These are phyloP conservation scores for Caenorhabditis sp. DNA, from an alignment of 2,888 invertebrate genomes.

Conservation along the genomic window DNA sequence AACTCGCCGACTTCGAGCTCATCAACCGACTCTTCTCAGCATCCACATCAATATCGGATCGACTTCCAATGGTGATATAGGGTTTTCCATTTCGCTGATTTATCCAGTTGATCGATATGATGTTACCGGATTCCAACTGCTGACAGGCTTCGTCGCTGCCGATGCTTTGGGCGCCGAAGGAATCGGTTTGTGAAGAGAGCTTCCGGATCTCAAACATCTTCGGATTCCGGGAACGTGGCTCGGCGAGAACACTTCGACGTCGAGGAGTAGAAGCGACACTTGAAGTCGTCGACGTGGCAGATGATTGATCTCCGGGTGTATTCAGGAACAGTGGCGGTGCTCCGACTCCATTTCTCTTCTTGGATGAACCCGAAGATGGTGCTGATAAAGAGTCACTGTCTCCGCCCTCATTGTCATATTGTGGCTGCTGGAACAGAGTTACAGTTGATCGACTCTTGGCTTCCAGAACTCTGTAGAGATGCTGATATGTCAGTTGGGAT, in stretches of 20 bases:
- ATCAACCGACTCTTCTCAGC: constrained; percentile 31
- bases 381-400: constrained; percentile 35
- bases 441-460: constrained; percentile 84
- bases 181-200: constrained; percentile 34
- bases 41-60: constrained; percentile 37
- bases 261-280: constrained; percentile 34
- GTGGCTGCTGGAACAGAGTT: constrained; percentile 84
- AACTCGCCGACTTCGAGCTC: constrained; percentile 15
- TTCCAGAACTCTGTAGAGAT: constrained; percentile 84
- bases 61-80: constrained; percentile 84
- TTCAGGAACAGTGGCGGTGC: constrained; percentile 61
- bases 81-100: constrained; percentile 84
- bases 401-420: constrained; percentile 25
- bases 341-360: constrained; percentile 63
- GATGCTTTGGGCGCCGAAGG: constrained; percentile 44
- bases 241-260: constrained; percentile 61
- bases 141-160: constrained; percentile 45
- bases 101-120: constrained; percentile 85
- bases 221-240: constrained; percentile 52
- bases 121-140: constrained; percentile 71
- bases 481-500: constrained; percentile 84
- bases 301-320: constrained; percentile 40
- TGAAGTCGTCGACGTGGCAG: constrained; percentile 1
- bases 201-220: constrained; percentile 67
- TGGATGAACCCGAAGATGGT: constrained; percentile 29